These are phyloP conservation scores for Barnardius zonarius DNA, from an alignment of 2,113 vertebrate genomes.

Conservation along the genomic window DNA sequence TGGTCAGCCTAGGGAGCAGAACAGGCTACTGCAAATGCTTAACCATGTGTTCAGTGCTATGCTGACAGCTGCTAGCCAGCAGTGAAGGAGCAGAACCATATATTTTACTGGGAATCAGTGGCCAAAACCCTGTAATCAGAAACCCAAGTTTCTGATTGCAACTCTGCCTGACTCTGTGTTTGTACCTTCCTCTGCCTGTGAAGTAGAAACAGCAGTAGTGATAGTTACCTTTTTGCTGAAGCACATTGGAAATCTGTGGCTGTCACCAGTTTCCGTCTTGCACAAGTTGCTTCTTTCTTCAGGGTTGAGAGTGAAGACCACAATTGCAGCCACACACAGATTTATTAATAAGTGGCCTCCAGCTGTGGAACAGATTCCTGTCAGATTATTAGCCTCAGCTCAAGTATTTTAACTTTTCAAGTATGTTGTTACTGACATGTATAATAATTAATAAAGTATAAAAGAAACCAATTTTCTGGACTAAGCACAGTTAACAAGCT, in stretches of 20 bases:
- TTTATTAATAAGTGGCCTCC: conserved; percentile 11
- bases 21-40: not conserved
- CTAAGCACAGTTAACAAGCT: conserved; percentile 40
- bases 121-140: not conserved
- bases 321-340: not conserved
- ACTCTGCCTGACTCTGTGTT: not conserved
- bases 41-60: rapidly evolving
- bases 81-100: not conserved
- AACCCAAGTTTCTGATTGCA: not conserved
- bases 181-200: not conserved
- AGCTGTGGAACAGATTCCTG: conserved; percentile 25
- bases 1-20: not conserved
- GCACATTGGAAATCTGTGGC: not conserved
- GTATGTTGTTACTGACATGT: conserved; percentile 6
- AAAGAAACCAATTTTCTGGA: conserved; percentile 28
- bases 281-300: not conserved
- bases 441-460: conserved; percentile 27
- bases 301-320: not conserved
- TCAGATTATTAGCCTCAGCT: conserved; percentile 2
- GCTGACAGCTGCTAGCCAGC: not conserved
- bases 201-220: not conserved
- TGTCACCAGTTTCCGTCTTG: not conserved
- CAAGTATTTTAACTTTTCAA: conserved; percentile 44
- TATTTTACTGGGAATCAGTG: not conserved
- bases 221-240: not conserved